Evolutionary conservation across 2,113 vertebrate genomes (phyloP), one percentile per base, ranked within the genome.

Genomic region (Lutjanus erythropterus): DNA sequence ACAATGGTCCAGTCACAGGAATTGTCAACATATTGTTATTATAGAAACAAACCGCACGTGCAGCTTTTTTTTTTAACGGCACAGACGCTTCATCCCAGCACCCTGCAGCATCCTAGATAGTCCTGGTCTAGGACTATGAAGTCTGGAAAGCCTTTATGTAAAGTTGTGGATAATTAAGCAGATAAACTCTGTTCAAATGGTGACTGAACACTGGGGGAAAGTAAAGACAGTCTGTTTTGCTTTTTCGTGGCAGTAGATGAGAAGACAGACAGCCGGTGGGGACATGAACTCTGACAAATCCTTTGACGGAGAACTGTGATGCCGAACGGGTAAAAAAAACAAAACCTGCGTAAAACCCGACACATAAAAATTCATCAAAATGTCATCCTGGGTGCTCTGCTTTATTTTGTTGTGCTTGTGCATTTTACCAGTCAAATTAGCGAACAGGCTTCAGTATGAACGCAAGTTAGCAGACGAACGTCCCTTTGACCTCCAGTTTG

Each of bases 401-500:
- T 42, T 42, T 8, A 33, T 78, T 56, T 41, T 3, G 0, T 8
- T 59, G 49, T 41, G 41, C 9, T 68, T 0, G 5, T 67, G 53
- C 41, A 61, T 68, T 61, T 49, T 4, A 10, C 21, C 25, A 60
- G 2, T 71, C 21, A 42, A 33, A 68, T 76, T 58, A 59, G 7
- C 29, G 18, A 58, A 16, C 33, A 47, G 42, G 29, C 27, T 19
- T 42, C 37, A 4, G 6, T 50, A 21, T 35, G 39, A 42, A 49
- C 27, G 47, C 0, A 25, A 47, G 65, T 15, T 6, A 15, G 14
- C 25, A 9, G 47, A 5, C 27, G 9, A 14, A 12, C 14, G 41
- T 60, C 52, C 61, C 27, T 33, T 23, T 65, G 74, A 89, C 73
- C 81, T 76, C 1, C 33, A 33, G n/a, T 29, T 44, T 78, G 47